Evolutionary conservation across 1,140 invertebrate genomes (phyloP).

Genomic region (Drosophila leontia): DNA sequence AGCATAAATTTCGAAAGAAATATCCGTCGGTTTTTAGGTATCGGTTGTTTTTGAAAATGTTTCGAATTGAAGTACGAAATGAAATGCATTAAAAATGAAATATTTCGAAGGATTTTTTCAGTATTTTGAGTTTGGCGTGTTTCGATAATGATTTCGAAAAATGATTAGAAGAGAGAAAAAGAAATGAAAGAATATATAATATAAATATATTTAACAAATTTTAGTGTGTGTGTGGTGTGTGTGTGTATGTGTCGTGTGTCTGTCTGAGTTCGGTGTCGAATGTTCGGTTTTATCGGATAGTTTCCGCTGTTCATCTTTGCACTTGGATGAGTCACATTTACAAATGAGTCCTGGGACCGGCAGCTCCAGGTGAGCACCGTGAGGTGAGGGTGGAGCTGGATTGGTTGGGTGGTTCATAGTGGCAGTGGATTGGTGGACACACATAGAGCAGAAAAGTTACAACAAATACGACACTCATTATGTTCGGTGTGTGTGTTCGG

Average conservation of each 20-base stretch:
- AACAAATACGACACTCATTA: conserved; percentile 69
- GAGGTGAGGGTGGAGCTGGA: conserved; percentile 45
- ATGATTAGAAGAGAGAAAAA: conserved; percentile 85
- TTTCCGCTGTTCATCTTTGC: conserved; percentile 47
- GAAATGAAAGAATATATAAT: conserved; percentile 85
- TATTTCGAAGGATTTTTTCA: conserved; percentile 52
- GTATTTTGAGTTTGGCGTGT: conserved; percentile 64
- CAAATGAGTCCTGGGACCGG: conserved; percentile 39
- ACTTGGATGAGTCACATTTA: conserved; percentile 47
- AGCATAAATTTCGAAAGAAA: conserved; percentile 48
- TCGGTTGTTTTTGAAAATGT: conserved; percentile 50
- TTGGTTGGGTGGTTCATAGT: conserved; percentile 23
- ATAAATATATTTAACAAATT: conserved; percentile 85
- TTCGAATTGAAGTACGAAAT: conserved; percentile 76
- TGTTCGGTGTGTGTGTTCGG: conserved; percentile 11
- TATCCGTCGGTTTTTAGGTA: conserved; percentile 41
- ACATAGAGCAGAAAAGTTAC: conserved; percentile 67
- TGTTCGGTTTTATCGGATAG: conserved; percentile 44
- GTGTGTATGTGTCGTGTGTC: conserved; percentile 29
- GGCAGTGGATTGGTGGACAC: conserved; percentile 27
- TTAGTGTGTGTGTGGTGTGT: conserved; percentile 64
- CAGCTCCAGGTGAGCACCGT: conserved; percentile 29
- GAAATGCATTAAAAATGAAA: conserved; percentile 81
- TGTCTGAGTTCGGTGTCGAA: conserved; percentile 48
- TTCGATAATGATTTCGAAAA: conserved; percentile 81